Evolutionary conservation across 2,113 vertebrate species (phyloP).

Genomic region (Tetrao urogallus): DNA sequence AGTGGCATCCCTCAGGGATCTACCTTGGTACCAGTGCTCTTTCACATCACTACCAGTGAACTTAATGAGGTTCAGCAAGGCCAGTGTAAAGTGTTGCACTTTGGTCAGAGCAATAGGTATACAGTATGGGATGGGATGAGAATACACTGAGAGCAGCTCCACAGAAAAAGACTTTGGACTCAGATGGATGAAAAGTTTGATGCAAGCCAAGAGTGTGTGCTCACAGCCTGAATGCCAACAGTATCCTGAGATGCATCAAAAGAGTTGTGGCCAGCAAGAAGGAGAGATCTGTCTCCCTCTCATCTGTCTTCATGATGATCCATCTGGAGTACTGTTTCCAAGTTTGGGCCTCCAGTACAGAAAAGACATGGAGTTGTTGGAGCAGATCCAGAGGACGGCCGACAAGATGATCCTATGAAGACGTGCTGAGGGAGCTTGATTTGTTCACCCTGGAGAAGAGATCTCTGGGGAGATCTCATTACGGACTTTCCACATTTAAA

Average conservation of each 20-base stretch:
- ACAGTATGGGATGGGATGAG: background rate
- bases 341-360: background rate
- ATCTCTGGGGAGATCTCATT: background rate
- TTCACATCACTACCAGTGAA: background rate
- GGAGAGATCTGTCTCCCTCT: background rate
- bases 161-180: background rate
- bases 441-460: background rate
- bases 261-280: background rate
- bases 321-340: background rate
- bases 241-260: background rate
- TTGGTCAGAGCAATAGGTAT: background rate
- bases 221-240: background rate
- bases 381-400: background rate
- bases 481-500: background rate
- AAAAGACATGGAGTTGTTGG: background rate
- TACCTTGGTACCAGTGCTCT: background rate
- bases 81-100: background rate
- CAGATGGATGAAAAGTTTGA: background rate
- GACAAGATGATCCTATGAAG: background rate
- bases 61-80: background rate
- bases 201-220: background rate
- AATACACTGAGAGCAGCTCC: background rate
- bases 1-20: no score
- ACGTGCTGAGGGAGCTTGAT: background rate
- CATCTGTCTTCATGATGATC: background rate